Percentiles rank a stretch among this genome's conserved stretches.
Conservation (phyloP, 2,113 vertebrate species). For the Copsychus sechellarum region DNA sequence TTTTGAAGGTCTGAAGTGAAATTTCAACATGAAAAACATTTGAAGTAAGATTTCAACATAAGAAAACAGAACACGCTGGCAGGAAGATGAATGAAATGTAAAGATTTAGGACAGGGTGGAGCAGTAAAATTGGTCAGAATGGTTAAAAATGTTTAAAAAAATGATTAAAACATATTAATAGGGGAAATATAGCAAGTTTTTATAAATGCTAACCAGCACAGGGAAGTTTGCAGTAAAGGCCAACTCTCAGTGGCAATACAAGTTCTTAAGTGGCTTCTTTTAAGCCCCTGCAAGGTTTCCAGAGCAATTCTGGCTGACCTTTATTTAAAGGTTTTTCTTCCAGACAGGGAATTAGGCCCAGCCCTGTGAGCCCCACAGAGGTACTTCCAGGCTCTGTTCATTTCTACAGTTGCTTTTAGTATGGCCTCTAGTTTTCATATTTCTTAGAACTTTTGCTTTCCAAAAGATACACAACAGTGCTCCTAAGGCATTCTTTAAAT, state of each 20-base stretch:
- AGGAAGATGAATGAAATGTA: neutral
- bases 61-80: neutral
- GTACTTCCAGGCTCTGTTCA: neutral
- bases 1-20: neutral
- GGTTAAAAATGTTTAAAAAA: neutral
- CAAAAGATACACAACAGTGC: accelerated
- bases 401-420: neutral
- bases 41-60: neutral
- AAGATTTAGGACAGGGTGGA: neutral
- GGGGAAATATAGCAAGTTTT: neutral
- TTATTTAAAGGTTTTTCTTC: slow-evolving; percentile 49
- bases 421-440: neutral
- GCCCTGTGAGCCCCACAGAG: neutral
- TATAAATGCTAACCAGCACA: slow-evolving; percentile 12
- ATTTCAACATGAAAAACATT: neutral
- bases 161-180: neutral
- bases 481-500: neutral
- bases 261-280: slow-evolving; percentile 7
- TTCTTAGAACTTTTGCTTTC: neutral
- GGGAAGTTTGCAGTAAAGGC: slow-evolving; percentile 21
- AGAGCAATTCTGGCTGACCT: slow-evolving; percentile 22
- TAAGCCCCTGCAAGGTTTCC: slow-evolving; percentile 2
- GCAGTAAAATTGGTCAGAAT: neutral
- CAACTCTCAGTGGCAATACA: slow-evolving; percentile 30
- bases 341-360: neutral